Conservation (phyloP, 2,888 invertebrate genomes). For the Bibio marci region DNA sequence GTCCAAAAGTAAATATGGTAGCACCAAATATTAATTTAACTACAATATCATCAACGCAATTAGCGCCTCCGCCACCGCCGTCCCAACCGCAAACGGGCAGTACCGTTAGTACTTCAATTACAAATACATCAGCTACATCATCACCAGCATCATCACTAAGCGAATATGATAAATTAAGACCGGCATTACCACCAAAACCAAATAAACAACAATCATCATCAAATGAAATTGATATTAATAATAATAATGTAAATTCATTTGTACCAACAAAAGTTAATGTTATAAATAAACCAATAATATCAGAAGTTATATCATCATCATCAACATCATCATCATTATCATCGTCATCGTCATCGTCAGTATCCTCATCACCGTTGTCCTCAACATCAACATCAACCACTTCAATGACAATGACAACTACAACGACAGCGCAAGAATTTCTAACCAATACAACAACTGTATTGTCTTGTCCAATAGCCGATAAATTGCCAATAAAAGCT, state of each 20-base stretch:
- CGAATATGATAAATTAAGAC: conserved; percentile 39
- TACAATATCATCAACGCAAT: conserved; percentile 29
- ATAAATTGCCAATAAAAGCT: conserved; percentile 50
- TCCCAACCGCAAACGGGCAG: conserved; percentile 22
- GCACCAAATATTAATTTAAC: conserved; percentile 26
- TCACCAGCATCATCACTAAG: conserved; percentile 31
- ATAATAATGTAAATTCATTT: conserved; percentile 10
- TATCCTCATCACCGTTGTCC: too few relatives aligned
- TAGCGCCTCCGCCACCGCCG: conserved; percentile 29
- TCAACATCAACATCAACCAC: conserved; percentile 3
- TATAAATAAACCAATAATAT: conserved; percentile 14
- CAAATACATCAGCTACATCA: conserved; percentile 16
- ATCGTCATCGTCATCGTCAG: background rate
- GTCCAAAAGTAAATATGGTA: conserved; percentile 32
- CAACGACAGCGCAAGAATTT: background rate
- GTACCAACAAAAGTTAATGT: conserved; percentile 12
- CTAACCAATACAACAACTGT: too few relatives aligned
- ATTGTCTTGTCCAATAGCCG: conserved; percentile 26
- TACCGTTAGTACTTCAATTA: conserved; percentile 28
- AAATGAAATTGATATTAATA: conserved; percentile 9
- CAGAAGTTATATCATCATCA: conserved; percentile 8
- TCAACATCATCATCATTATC: conserved; percentile 3
- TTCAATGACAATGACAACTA: too few relatives aligned
- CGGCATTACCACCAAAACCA: conserved; percentile 73
- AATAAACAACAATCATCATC: conserved; percentile 30